phyloP scores from a whole-genome alignment of 1,140 invertebrate genomes.

The Tetraneura akinire region DNA sequence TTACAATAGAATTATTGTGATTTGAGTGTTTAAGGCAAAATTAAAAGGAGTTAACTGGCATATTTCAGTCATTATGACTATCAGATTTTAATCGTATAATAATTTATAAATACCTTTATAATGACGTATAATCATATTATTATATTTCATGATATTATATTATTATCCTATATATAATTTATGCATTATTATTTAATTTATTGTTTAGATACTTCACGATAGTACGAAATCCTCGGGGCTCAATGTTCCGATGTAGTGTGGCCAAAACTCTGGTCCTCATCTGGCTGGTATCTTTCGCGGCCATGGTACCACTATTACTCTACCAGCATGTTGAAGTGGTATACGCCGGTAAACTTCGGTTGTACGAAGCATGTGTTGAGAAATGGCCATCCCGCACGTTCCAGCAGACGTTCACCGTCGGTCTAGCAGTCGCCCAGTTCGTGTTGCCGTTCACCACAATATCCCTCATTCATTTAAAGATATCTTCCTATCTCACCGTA shows the following conservation, averaged over 20 bases:
- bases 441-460: conserved; percentile 63
- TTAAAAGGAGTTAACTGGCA: too few species aligned
- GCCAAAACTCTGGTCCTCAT: conserved; percentile 60
- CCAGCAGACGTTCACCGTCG: conserved; percentile 55
- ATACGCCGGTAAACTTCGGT: conserved; percentile 56
- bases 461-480: conserved; percentile 61
- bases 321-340: conserved; percentile 60
- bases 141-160: too few species aligned
- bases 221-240: conserved; percentile 59
- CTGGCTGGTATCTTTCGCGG: conserved; percentile 63
- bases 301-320: conserved; percentile 62
- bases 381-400: conserved; percentile 58
- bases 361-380: conserved; percentile 60
- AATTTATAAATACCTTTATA: too few species aligned
- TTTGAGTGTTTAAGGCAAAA: too few species aligned
- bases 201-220: conserved; percentile 60
- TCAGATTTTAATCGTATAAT: too few species aligned
- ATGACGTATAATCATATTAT: too few species aligned
- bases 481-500: conserved; percentile 60
- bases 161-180: too few species aligned
- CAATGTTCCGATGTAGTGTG: conserved; percentile 53
- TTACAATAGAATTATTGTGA: too few species aligned
- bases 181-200: too few species aligned
- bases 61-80: too few species aligned
- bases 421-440: conserved; percentile 61